Base-by-base conservation (phyloP, 2,113 vertebrate species). In the Stictonetta naevosa region DNA sequence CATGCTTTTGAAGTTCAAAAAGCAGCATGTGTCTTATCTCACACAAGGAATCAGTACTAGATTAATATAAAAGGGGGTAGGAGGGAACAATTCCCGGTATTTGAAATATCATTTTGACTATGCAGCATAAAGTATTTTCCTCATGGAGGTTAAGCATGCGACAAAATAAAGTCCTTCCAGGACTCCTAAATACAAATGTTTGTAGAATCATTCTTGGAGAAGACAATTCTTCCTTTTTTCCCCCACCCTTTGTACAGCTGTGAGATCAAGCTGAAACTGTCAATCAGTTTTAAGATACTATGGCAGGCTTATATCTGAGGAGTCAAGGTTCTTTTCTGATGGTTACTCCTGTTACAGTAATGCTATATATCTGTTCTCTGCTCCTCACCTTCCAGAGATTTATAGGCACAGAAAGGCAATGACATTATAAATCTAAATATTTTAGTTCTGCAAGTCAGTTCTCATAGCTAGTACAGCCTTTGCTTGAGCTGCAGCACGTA, bases 231-330 rank as follows among this genome's bases (percentile, higher is more conserved):
- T 71, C 38, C 13, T 16, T 87, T 81, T 93, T 46, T 19, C 9
- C 4, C 85, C 71, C 42, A 73, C 38, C 14, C 50, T 53, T 4
- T 84, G 86, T 74, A 93, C 80, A 93, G 82, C 31, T 76, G 33
- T 92, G 84, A 91, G 90, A 69, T 13, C 38, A 79, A 94, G 87
- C 77, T 64, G 69, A 86, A 96, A 85, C 25, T 71, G 40, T 93
- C 91, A 92, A 93, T 96, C 83, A 76, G n/a, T 84, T 95, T 93
- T 92, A 92, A 86, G 91, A 79, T 63, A 81, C 74, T 18, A 18
- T 66, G 69, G 48, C 88, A 96, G 67, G 62, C 90, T 96, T 92
- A 83, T 94, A 91, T 83, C 69, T 58, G 36, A 88, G 67, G 58
- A 84, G 62, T 40, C 56, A 42, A 29, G 20, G 14, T 72, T 86